phyloP scores from a whole-genome alignment of 1,140 invertebrate genomes.

The Zaprionus tsacasi region DNA sequence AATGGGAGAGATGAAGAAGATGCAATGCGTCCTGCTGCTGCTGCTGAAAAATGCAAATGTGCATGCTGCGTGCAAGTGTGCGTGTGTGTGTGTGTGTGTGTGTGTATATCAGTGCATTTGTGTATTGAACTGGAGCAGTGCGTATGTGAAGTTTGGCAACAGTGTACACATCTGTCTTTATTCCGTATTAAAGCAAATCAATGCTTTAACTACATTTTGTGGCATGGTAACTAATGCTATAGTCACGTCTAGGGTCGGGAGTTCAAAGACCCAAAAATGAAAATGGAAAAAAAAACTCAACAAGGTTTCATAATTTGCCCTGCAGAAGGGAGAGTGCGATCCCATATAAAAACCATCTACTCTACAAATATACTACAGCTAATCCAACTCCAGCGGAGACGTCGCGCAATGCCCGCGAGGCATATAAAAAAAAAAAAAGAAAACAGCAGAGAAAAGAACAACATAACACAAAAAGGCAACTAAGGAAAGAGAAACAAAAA shows the following conservation, averaged over 20 bases:
- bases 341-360: not conserved
- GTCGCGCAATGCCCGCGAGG: constrained; percentile 33
- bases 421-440: constrained; percentile 27
- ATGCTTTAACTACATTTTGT: not conserved
- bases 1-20: not conserved
- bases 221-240: not conserved
- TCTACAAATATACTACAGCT: not conserved
- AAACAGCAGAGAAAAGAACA: constrained; percentile 10
- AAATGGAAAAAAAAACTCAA: not conserved
- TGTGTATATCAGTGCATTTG: not conserved
- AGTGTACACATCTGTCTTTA: not conserved
- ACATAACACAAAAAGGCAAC: constrained; percentile 14
- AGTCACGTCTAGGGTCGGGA: too few relatives aligned
- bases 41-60: not conserved
- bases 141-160: constrained; percentile 26
- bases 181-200: not conserved
- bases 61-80: not conserved
- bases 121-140: constrained; percentile 24
- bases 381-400: constrained; percentile 15
- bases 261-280: constrained; percentile 24
- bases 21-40: constrained; percentile 7
- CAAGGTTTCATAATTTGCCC: constrained; percentile 5
- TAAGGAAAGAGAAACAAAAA: constrained; percentile 8
- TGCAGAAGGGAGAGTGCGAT: not conserved
- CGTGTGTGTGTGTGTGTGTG: not conserved